phyloP scores from a whole-genome alignment of 2,113 vertebrate genomes.

The Neolamprologus longior region DNA sequence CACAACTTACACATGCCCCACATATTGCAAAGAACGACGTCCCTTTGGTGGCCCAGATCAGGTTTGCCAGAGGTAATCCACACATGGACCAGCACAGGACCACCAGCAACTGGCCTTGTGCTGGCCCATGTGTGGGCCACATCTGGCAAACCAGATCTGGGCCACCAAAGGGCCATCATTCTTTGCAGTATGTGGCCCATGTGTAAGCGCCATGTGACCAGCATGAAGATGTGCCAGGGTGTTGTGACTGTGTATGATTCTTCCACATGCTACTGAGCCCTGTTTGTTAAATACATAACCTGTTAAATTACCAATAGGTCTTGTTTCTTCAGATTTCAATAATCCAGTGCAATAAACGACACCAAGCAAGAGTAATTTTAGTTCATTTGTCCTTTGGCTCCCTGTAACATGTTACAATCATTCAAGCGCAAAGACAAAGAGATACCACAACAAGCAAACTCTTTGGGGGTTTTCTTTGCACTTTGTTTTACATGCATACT shows the following conservation, averaged over 20 bases:
- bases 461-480: background rate
- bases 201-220: background rate
- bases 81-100: rapidly evolving
- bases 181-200: background rate
- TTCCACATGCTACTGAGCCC: background rate
- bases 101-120: background rate
- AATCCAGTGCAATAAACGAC: background rate
- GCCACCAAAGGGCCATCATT: rapidly evolving
- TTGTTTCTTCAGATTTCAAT: background rate
- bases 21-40: rapidly evolving
- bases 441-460: background rate
- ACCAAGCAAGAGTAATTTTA: background rate
- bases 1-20: too few species aligned
- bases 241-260: background rate
- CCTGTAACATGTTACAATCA: background rate
- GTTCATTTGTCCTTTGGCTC: background rate
- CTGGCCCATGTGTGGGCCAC: background rate
- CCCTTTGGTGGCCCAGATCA: too few species aligned
- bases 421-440: background rate
- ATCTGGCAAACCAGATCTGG: background rate
- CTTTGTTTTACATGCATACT: background rate
- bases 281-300: background rate
- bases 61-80: background rate
- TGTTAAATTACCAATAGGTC: background rate
- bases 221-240: background rate